phyloP scores from a whole-genome alignment of 2,888 invertebrate genomes.

The Galeruca laticollis region DNA sequence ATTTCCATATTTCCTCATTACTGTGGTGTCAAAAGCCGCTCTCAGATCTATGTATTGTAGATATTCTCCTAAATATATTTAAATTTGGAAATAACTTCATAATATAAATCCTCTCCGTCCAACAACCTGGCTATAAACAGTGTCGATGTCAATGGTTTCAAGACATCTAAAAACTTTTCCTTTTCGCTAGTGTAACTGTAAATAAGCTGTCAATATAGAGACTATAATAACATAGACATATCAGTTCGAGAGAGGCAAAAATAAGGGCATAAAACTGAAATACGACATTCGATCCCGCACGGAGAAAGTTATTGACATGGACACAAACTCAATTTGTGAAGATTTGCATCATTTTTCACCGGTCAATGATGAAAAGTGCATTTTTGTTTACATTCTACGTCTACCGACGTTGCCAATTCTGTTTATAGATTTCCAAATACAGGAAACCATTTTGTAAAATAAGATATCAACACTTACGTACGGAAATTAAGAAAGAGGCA shows the following conservation, averaged over 20 bases:
- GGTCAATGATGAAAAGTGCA: constrained; percentile 31
- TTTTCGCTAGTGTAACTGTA: constrained; percentile 25
- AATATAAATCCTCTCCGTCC: too few relatives aligned
- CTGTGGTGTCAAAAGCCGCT: too few relatives aligned
- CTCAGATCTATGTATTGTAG: too few relatives aligned
- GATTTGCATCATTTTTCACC: constrained; percentile 32
- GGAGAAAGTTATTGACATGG: constrained; percentile 41
- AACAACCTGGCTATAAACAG: background rate
- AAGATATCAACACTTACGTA: too few relatives aligned
- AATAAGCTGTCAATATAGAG: constrained; percentile 33
- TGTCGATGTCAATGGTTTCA: background rate
- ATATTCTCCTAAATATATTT: too few relatives aligned
- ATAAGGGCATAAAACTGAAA: constrained; percentile 34
- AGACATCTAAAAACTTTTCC: constrained; percentile 27
- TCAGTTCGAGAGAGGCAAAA: constrained; percentile 26
- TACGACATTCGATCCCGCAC: constrained; percentile 30
- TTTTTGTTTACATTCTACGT: constrained; percentile 29
- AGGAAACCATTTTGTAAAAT: too few relatives aligned
- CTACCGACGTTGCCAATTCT: background rate
- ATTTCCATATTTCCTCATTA: too few relatives aligned
- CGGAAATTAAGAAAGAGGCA: too few relatives aligned
- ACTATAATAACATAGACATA: constrained; percentile 34
- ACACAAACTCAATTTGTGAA: constrained; percentile 24
- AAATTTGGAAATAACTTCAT: too few relatives aligned
- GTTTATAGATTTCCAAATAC: too few relatives aligned